Conservation (phyloP, 2,113 vertebrate species). For the Spilogale gracilis region DNA sequence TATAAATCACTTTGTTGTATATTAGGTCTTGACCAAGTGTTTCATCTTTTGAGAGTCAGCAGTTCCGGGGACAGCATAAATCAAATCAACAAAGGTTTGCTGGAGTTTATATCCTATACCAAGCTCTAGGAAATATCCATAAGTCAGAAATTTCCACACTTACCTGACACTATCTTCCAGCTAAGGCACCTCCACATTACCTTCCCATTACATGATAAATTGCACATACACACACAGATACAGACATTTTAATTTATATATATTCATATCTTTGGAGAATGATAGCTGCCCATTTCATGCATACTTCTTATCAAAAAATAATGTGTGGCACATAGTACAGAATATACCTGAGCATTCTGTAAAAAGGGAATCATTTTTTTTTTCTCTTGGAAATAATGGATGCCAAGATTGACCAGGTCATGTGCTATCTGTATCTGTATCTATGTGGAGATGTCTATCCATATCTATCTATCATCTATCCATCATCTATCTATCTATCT, state of each 20-base stretch:
- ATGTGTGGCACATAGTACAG: neutral
- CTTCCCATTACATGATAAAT: neutral
- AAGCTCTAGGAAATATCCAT: neutral
- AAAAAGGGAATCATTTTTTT: neutral
- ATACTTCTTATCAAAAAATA: neutral
- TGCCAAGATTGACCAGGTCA: neutral
- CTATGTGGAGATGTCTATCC: neutral
- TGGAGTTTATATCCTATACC: neutral
- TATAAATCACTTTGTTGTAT: neutral
- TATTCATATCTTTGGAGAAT: neutral
- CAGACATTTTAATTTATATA: neutral
- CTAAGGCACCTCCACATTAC: neutral
- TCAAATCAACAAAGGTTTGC: neutral
- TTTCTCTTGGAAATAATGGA: neutral
- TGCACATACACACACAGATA: neutral
- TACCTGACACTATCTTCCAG: neutral
- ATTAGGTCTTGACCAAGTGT: neutral
- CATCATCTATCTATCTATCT: neutral
- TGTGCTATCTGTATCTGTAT: neutral
- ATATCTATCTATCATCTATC: neutral
- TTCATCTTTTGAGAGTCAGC: neutral
- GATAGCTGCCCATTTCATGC: neutral
- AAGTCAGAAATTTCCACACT: neutral
- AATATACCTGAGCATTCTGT: neutral
- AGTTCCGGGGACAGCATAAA: neutral